A percentile compares a stretch with the other conserved stretches of the same genome.
Conservation (phyloP, 2,113 vertebrate species). For the Lepus timidus region DNA sequence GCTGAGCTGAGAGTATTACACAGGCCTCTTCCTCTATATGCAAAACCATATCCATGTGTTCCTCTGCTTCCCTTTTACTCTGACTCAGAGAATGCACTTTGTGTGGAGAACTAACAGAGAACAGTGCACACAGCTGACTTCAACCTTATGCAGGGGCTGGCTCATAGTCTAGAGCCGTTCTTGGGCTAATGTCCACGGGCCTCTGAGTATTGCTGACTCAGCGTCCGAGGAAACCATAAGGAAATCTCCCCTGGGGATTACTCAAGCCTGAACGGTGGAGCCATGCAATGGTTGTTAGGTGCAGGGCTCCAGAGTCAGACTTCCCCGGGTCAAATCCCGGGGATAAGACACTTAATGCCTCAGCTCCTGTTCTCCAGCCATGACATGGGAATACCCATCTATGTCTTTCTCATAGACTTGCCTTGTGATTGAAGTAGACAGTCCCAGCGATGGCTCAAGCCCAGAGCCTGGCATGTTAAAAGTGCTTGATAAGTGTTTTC, state of each 20-base stretch:
- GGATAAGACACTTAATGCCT: neutral
- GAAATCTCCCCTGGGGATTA: neutral
- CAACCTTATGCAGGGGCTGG: neutral
- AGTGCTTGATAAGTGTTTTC: slow-evolving; percentile 41
- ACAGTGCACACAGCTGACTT: neutral
- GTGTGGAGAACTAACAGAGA: neutral
- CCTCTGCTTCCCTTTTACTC: neutral
- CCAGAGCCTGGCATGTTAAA: slow-evolving; percentile 8
- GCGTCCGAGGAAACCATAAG: neutral
- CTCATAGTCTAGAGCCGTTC: neutral
- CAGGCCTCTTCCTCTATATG: neutral
- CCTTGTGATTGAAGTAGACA: slow-evolving; percentile 1
- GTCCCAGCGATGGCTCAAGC: neutral
- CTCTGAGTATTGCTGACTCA: slow-evolving; percentile 8
- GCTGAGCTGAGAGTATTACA: neutral
- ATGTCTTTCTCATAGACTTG: neutral
- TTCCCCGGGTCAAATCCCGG: neutral
- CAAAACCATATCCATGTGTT: neutral
- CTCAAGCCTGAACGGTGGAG: neutral
- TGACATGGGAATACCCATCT: neutral
- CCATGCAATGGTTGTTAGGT: neutral
- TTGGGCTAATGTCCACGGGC: neutral
- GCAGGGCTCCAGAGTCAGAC: neutral
- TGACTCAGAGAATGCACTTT: neutral
- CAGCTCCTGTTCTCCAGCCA: neutral